phyloP scores from a whole-genome alignment of 2,113 vertebrate genomes.

The Pseudonaja textilis region DNA sequence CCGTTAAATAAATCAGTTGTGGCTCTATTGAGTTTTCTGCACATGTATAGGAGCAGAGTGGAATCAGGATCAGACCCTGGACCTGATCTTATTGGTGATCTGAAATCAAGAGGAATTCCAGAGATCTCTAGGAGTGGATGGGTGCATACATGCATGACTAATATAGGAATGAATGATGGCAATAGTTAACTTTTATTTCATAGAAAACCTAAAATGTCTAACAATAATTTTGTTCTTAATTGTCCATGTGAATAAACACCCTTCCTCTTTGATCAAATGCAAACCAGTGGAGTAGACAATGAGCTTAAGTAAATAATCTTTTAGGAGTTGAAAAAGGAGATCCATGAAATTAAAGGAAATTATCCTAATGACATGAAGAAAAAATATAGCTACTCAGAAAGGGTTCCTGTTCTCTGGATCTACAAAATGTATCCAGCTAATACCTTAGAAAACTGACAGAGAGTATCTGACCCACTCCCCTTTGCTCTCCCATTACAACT shows the following conservation, averaged over 20 bases:
- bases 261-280: fast-evolving
- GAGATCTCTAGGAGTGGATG: neutral
- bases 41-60: neutral
- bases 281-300: fast-evolving
- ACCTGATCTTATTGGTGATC: neutral
- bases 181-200: neutral
- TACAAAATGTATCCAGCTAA: conserved; percentile 9
- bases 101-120: neutral
- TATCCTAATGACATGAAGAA: conserved; percentile 36
- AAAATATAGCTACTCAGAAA: neutral
- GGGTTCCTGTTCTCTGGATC: conserved; percentile 22
- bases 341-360: conserved; percentile 25
- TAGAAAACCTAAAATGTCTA: neutral
- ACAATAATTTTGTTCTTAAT: neutral
- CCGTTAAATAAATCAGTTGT: neutral
- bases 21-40: neutral
- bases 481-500: neutral
- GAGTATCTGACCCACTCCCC: neutral
- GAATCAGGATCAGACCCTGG: neutral
- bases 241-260: neutral
- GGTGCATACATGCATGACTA: fast-evolving
- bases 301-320: neutral
- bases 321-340: neutral
- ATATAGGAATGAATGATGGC: neutral
- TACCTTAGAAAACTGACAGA: conserved; percentile 31